These are phyloP conservation scores for Polyergus mexicanus DNA, from an alignment of 1,140 invertebrate genomes.

Conservation along the genomic window DNA sequence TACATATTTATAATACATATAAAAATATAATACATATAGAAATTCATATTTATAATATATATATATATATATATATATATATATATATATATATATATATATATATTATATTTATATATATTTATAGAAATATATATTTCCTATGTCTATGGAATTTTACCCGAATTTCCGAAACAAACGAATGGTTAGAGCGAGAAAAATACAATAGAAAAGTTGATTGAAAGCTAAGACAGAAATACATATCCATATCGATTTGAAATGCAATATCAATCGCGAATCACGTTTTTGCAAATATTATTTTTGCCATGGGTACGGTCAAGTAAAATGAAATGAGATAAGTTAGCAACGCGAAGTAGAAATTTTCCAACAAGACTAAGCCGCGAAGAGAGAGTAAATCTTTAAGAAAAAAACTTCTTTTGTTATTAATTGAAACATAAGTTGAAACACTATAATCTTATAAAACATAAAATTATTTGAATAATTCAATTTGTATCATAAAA, in stretches of 20 bases:
- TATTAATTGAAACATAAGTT: too few species aligned
- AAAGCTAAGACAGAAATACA: not conserved
- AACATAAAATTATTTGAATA: not conserved
- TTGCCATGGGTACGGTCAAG: slow-evolving; percentile 1
- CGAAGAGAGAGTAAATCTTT: not conserved
- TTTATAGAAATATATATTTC: too few species aligned
- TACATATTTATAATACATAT: too few species aligned
- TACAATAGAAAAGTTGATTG: not conserved
- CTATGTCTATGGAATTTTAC: not conserved
- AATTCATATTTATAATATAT: too few species aligned
- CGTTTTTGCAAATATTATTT: slow-evolving; percentile 27
- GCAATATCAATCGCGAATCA: not conserved
- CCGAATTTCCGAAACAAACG: not conserved
- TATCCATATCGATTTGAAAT: slow-evolving; percentile 35
- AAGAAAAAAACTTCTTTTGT: not conserved
- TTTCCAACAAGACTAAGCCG: not conserved
- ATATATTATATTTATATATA: too few species aligned
- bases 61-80: too few species aligned
- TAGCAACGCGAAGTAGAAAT: not conserved
- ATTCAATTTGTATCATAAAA: not conserved
- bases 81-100: too few species aligned
- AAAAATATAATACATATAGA: too few species aligned
- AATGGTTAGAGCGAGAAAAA: not conserved
- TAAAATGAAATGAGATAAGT: slow-evolving; percentile 44
- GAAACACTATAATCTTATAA: too few species aligned